Evolutionary conservation across 1,140 invertebrate genomes (phyloP), one percentile per base, ranked within the genome.

Genomic region (Xylocopa sonorina): DNA sequence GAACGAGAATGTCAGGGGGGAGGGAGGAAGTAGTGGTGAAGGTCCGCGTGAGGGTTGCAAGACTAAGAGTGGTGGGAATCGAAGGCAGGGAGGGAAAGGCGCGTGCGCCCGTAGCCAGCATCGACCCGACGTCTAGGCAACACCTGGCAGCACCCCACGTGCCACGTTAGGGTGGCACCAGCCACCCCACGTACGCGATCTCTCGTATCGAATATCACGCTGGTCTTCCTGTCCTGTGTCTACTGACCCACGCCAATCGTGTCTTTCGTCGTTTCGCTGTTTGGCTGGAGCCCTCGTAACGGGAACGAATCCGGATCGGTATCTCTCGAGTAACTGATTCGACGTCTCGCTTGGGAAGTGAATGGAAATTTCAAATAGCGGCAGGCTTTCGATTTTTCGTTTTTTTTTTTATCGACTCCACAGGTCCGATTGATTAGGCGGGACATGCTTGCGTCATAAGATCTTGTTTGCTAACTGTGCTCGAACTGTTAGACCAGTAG

Each of bases 91-190:
- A 24, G 43, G 69, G 82, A 55, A 38, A 60, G 51, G 57, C 90
- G 85, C 90, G 86, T 91, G 91, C 90, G 88, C 87, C 48, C 57
- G 55, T 53, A 68, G 43, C 76, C 78, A 63, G 82, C 90, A 92
- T 91, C 90, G 91, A 92, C 89, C 89, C 90, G 86, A 85, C 84
- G 88, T 82, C 87, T 86, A 90, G 89, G 89, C 89, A 91, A 91
- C 91, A 92, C 90, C 90, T 92, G 90, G 91, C 88, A 89, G 87
- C 85, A 66, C 89, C 89, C 88, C 91, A 92, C 90, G 90, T 92
- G 90, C 87, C 90, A 84, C 77, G 83, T 83, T 85, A 85, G 89
- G 87, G 89, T 89, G 87, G 87, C 87, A 87, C 85, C 82, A 32
- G 77, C 85, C 87, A 88, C 82, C 81, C 81, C 78, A 72, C 75